Evolutionary conservation across 2,113 vertebrate species (phyloP), one percentile per base, ranked within the genome.

Genomic region (Hemichromis elongatus): DNA sequence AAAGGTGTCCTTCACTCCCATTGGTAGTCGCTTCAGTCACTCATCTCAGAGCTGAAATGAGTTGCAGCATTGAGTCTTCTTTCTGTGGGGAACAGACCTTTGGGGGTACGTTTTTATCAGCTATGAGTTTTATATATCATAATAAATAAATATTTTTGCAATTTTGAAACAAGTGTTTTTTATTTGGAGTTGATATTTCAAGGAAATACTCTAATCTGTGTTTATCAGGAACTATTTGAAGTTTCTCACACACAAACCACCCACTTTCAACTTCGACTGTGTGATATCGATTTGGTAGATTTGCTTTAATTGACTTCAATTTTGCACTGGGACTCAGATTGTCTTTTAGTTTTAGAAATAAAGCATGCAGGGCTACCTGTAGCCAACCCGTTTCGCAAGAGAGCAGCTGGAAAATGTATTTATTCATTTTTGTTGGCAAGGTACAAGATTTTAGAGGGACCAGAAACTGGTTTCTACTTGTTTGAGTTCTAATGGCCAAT

Each of bases 151-250:
- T 63, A 13, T 37, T 37, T 63, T 63, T 13, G 4, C n/a, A 1
- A 19, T 61, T 61, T 63, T 63, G 19, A 63, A 63, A 11, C 59
- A 63, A n/a, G 55, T 56, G 12, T 56, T 56, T 56, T 28, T 28
- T 9, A 57, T 16, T 57, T 57, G 55, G 13, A 28, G 55, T n/a
- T 18, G 30, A n/a, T 1, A 12, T 63, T 37, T 63, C 33, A 37
- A 66, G 19, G 6, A 66, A 37, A 66, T n/a, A 33, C 11, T 8
- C 10, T 21, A 21, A 19, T 66, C 10, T 0, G 4, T 63, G 3
- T n/a, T 66, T 19, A 66, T 40, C 6, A 12, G 4, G 4, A 66
- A 66, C 61, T 21, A 24, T 66, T 66, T 5, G 35, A 40, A 66
- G 7, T 66, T 68, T 70, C 0, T 45, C 37, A 70, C 5, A 10